phyloP scores from a whole-genome alignment of 2,113 vertebrate species.

The Ptilonorhynchus violaceus region DNA sequence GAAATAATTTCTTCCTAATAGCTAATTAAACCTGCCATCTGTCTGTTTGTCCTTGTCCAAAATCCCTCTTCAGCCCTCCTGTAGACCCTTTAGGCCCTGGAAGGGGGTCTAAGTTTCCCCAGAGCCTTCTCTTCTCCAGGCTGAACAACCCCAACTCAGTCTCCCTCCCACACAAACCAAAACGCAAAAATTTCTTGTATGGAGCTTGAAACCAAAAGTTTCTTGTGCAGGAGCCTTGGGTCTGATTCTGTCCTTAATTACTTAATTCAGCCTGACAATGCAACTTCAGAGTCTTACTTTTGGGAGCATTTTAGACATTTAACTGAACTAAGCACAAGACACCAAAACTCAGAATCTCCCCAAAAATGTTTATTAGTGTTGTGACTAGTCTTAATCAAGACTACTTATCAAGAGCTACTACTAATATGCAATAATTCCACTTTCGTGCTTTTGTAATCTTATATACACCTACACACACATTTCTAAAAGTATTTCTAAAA shows the following conservation, averaged over 20 bases:
- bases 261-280: neutral
- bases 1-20: neutral
- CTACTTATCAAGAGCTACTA: neutral
- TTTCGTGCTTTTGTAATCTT: neutral
- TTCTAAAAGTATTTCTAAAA: neutral
- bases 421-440: neutral
- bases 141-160: neutral
- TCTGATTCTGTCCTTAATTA: neutral
- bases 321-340: neutral
- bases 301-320: neutral
- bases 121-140: neutral
- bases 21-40: neutral
- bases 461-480: neutral
- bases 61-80: neutral
- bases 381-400: neutral
- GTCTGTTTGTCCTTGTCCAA: neutral
- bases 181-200: neutral
- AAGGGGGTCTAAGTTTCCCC: neutral
- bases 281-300: neutral
- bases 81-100: neutral
- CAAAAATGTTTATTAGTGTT: neutral
- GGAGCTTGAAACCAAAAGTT: neutral
- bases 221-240: neutral
- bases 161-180: neutral
- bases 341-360: neutral